Base-by-base conservation (phyloP, 2,797 vertebrate species). In the Margarornis squamiger region DNA sequence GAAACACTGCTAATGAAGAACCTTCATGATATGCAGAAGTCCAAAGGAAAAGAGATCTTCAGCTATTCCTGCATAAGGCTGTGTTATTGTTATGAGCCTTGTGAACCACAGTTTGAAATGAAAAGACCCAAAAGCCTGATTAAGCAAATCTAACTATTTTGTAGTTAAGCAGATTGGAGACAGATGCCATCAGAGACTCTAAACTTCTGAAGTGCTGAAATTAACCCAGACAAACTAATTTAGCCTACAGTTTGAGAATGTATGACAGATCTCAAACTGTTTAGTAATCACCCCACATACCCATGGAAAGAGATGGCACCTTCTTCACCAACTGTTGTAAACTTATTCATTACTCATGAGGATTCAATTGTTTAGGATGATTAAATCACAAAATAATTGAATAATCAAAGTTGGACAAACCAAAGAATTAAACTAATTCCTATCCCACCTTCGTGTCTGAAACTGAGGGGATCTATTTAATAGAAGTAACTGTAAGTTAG, bases 181-280 rank as follows among this genome's bases (percentile, higher is more conserved):
- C 58, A 95, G 80, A 95, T 86, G 83, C 57, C 78, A 88, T 76
- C 72, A 88, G 80, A 95, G 85, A 96, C 54, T 71, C 89, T 97
- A 98, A 98, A 98, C 68, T 97, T 96, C 39, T 80, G 18, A 76
- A 88, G 81, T 94, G 88, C 96, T 96, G 72, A 97, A 96, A 98
- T 98, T 98, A 98, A 96, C 73, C 75, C 79, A 93, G 85, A 85
- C 59, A 95, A 96, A 97, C 97, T 92, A 61, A 84, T 59, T 74
- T 81, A 84, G 22, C 22, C 45, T 84, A 21, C 14, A 72, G 32
- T 91, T 83, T 2, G 3, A 70, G 21, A 95, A 65, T 30, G 30
- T n/a, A 46, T 36, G 29, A 41, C 21, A 80, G 48, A 67, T 48
- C 54, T 62, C 36, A 68, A 82, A 63, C 36, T 46, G 36, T 61